Percentiles rank a stretch among this genome's conserved stretches.
phyloP scores from a whole-genome alignment of 1,140 invertebrate species.

The Lutraria rhynchaena region DNA sequence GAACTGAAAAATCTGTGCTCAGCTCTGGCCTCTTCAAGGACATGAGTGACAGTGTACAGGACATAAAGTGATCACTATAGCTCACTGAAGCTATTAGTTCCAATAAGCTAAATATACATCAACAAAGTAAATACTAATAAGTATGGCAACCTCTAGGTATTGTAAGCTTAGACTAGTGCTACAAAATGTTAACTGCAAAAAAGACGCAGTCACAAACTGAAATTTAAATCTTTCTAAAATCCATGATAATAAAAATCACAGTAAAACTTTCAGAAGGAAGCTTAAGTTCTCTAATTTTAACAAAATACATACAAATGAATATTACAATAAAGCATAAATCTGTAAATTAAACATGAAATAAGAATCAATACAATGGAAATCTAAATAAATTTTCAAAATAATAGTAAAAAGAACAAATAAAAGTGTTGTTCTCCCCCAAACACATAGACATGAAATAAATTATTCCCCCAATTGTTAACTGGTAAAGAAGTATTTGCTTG shows the following conservation, averaged over 20 bases:
- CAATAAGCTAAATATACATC: too few relatives aligned
- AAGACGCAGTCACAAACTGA: too few relatives aligned
- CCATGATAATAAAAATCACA: slow-evolving; percentile 52
- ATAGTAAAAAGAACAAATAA: slow-evolving; percentile 60
- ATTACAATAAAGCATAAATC: slow-evolving; percentile 49
- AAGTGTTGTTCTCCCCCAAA: slow-evolving; percentile 52
- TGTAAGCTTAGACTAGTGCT: too few relatives aligned
- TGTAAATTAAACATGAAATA: slow-evolving; percentile 53
- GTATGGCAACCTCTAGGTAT: too few relatives aligned
- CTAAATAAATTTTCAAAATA: slow-evolving; percentile 57
- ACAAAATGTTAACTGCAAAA: too few relatives aligned
- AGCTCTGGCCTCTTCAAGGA: too few relatives aligned
- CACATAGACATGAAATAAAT: slow-evolving; percentile 19
- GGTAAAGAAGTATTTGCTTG: slow-evolving; percentile 40
- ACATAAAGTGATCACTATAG: too few relatives aligned
- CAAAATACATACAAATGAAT: slow-evolving; percentile 32
- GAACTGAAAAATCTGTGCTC: too few relatives aligned
- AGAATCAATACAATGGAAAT: slow-evolving; percentile 58
- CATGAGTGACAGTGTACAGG: too few relatives aligned
- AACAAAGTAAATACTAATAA: too few relatives aligned
- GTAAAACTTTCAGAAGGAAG: slow-evolving; percentile 43
- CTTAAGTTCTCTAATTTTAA: slow-evolving; percentile 26
- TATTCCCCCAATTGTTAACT: slow-evolving; percentile 13
- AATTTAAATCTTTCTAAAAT: slow-evolving; percentile 38
- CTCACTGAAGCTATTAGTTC: too few relatives aligned